phyloP scores from a whole-genome alignment of 1,140 invertebrate genomes.

The Hypothenemus hampei region DNA sequence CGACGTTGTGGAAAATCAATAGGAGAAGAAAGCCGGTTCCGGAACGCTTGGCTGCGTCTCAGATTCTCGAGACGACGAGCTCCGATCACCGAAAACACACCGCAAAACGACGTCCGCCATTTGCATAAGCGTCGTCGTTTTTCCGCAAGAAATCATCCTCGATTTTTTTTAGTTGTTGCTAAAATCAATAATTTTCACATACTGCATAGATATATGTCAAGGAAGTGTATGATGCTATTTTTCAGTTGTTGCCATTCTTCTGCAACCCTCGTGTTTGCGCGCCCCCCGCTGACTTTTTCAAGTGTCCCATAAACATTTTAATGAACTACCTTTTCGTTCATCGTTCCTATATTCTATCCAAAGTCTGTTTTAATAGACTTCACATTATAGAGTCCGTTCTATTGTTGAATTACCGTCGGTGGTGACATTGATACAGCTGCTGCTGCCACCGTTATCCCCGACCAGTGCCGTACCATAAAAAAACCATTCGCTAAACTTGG shows the following conservation, averaged over 20 bases:
- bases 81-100: conserved; percentile 44
- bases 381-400: conserved; percentile 16
- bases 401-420: conserved; percentile 3
- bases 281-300: conserved; percentile 18
- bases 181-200: no score
- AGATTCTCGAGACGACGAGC: conserved; percentile 48
- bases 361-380: conserved; percentile 24
- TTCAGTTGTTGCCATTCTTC: no score
- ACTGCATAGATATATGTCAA: no score
- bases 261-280: no score
- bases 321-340: conserved; percentile 23
- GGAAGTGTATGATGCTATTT: no score
- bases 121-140: conserved; percentile 33
- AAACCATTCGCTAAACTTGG: no score
- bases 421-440: conserved; percentile 24
- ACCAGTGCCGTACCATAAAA: conserved; percentile 6
- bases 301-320: conserved; percentile 25
- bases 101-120: conserved; percentile 40
- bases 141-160: no score
- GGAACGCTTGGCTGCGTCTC: conserved; percentile 47
- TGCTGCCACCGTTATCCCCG: neutral
- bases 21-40: conserved; percentile 47
- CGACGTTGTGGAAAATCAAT: conserved; percentile 42
- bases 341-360: conserved; percentile 11
- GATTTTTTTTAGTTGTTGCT: no score